Base-by-base conservation (phyloP, 1,140 invertebrate genomes). In the Aphidius gifuensis region DNA sequence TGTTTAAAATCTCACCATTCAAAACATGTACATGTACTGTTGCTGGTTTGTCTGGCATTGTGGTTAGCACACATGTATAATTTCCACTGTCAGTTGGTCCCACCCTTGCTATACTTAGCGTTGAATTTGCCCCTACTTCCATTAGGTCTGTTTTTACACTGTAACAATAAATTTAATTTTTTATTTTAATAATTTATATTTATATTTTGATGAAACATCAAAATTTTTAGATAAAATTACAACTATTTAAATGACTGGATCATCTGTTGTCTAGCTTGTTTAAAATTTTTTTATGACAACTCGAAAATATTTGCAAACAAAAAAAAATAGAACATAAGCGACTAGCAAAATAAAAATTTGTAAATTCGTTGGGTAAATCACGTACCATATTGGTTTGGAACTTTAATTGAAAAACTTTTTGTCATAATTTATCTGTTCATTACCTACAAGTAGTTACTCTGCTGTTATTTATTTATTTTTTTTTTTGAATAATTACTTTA, bases 121-220 rank as follows among this genome's bases (percentile, higher is more conserved):
- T 87, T 58, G 89, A 91, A 71, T 90, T 87, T 45, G 89, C 90
- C 23, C 88, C 88, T 60, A 88, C 87, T 49, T 88, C 84, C 76
- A 88, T 88, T 75, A 89, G 83, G 75, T 90, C 87, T 58, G 88
- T 90, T 78, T 88, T 89, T 58, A 90, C 88, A 73, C 88, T 90
- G 77, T 65, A 74, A 73, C 65, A 69, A 21, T 32, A 21, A 49
- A 32, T 32, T 32, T 32, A 4, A 32, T 3, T 32, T 32, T 32
- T 32, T 32, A 32, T 32, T 32, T 32, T 32, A 32, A 32, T 32
- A 32, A 32, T 32, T 32, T 32, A 32, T 1, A 32, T 32, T 32
- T 32, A 32, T 32, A 32, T 32, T 32, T 32, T 32, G 23, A 32
- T 32, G 23, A 32, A 32, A 32, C 23, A 16, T 32, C 2, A 32